Conservation (phyloP, 2,888 invertebrate genomes). For the Andrena bucephala region DNA sequence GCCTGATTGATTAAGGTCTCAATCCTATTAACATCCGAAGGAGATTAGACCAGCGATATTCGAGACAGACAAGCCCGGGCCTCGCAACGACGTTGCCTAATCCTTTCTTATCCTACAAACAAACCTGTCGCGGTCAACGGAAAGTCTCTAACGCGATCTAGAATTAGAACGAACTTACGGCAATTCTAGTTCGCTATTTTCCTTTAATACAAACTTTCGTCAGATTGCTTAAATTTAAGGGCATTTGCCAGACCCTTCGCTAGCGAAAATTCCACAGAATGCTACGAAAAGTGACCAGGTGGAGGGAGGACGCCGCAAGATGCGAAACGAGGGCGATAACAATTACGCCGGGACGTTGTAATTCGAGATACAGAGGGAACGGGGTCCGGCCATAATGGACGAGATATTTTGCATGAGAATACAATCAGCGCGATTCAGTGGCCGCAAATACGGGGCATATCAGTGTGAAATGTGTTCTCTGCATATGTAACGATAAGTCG, state of each 20-base stretch:
- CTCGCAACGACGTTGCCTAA: conserved; percentile 28
- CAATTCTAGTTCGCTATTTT: neutral
- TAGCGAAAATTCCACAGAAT: neutral
- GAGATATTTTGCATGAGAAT: conserved; percentile 81
- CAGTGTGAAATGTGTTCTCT: conserved; percentile 70
- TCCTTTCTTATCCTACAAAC: conserved; percentile 7
- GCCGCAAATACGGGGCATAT: conserved; percentile 70
- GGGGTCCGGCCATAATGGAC: conserved; percentile 63
- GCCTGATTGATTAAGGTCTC: conserved; percentile 80
- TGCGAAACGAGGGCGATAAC: conserved; percentile 55
- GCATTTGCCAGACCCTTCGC: too few species aligned
- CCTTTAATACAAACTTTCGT: neutral
- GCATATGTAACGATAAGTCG: conserved; percentile 72
- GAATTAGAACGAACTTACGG: neutral
- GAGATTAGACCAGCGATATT: conserved; percentile 55
- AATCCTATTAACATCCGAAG: conserved; percentile 67
- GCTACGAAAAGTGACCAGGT: neutral
- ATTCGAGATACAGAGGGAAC: conserved; percentile 57
- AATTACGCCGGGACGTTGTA: conserved; percentile 65
- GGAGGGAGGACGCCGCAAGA: conserved; percentile 13
- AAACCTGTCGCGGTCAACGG: neutral
- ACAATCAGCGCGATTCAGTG: conserved; percentile 81
- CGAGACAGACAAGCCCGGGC: conserved; percentile 10
- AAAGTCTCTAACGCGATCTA: conserved; percentile 9
- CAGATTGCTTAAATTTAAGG: too few species aligned